Evolutionary conservation across 2,888 invertebrate species (phyloP), one percentile per base, ranked within the genome.

Genomic region (Amblyteles armatorius): DNA sequence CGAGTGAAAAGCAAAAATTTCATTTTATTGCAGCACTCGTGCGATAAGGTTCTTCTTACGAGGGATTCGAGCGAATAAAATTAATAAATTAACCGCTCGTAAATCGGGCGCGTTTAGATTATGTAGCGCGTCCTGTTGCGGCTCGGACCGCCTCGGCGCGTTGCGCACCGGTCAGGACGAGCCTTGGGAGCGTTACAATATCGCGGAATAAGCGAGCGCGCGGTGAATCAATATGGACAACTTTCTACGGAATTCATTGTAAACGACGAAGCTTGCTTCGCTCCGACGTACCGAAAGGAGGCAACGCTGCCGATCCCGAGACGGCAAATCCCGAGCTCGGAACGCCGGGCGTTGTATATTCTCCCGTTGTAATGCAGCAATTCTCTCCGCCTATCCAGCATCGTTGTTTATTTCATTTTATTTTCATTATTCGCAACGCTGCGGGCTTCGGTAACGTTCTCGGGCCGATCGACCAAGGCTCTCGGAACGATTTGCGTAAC

Each of bases 201-300:
- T 29, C 55, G 5, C 52, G 33, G 48, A 9, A 50, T 36, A 52
- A 22, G 29, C 65, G 72, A 19, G 48, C 84, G 29, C 55, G 5
- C 52, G 29, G 57, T 36, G 36, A 79, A 84, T 79, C 74, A 76
- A 72, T 44, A 79, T 77, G 65, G 76, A 65, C 67, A 82, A 82
- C 85, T 85, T 82, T 85, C 82, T 79, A 85, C 78, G 69, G 72
- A 81, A 73, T 84, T 76, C 50, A 68, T 65, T 84, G 73, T 78
- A 69, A 60, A 44, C 33, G 77, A 65, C 80, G 80, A 77, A 77
- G 72, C 44, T 50, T 67, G 63, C 16, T 40, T 63, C 63, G 16
- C 36, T 22, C 69, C n/a, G 69, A 60, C 77, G 73, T 68, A 84
- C 36, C 36, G 36, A 81, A 67, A 81, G 77, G 80, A 16, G 67